Percentiles rank a stretch among this genome's conserved stretches.
Evolutionary conservation across 2,113 vertebrate species (phyloP).

Genomic region (Kobus ellipsiprymnus): DNA sequence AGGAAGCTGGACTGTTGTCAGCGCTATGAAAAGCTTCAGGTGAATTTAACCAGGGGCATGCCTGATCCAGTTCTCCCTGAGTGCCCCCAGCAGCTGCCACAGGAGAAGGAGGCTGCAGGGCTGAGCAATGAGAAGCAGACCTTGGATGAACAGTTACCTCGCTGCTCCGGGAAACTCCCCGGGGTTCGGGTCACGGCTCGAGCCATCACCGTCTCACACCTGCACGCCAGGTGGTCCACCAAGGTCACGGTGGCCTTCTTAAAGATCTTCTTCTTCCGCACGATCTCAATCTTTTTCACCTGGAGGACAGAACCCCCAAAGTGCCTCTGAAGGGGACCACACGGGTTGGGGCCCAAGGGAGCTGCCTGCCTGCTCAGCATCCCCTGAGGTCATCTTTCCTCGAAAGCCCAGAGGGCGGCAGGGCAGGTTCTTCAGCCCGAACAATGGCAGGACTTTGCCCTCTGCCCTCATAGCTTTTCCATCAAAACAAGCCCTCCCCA

Average conservation of each 20-base stretch:
- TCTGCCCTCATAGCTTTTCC: constrained; percentile 77
- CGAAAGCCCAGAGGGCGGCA: constrained; percentile 74
- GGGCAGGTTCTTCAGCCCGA: constrained; percentile 58
- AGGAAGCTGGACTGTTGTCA: not conserved
- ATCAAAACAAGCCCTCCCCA: constrained; percentile 79
- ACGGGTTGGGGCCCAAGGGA: not conserved
- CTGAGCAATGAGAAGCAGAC: not conserved
- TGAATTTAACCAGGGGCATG: not conserved
- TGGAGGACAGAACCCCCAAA: constrained; percentile 58
- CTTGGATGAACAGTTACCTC: constrained; percentile 59
- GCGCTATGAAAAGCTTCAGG: not conserved
- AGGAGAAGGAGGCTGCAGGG: not conserved
- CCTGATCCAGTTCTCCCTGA: not conserved
- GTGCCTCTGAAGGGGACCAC: not conserved
- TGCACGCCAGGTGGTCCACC: constrained; percentile 92
- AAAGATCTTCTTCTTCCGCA: constrained; percentile 81
- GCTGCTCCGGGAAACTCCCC: constrained; percentile 68
- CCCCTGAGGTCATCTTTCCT: constrained; percentile 75
- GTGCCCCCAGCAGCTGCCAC: not conserved
- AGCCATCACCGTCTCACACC: constrained; percentile 78
- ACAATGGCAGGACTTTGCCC: constrained; percentile 78
- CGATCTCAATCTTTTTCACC: constrained; percentile 92
- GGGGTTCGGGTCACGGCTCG: constrained; percentile 53
- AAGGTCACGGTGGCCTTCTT: constrained; percentile 89
- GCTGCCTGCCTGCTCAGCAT: not conserved